Evolutionary conservation across 2,888 invertebrate species (phyloP), one percentile per base, ranked within the genome.

Genomic region (Glyphotaelius pellucidus): DNA sequence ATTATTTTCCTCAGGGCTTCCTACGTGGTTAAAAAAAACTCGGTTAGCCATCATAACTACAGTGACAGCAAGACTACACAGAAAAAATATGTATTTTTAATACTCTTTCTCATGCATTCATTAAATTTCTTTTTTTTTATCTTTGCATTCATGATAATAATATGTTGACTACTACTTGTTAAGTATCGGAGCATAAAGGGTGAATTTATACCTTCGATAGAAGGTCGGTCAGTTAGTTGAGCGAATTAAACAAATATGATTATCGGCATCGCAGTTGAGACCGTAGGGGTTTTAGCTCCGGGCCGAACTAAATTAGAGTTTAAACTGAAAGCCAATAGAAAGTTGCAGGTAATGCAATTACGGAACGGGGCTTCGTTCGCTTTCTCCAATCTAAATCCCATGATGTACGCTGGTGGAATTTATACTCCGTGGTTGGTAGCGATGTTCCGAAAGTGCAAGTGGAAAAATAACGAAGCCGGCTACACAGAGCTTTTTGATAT

Each of bases 281-380:
- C 67, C 47, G 87, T 14, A 4, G 90, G 87, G 86, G 90, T 87
- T 90, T 87, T 87, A 32, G 87, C 86, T 42, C 90, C 80, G 67
- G 81, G 85, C 85, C 89, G 83, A 91, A 90, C 91, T 80, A 83
- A 92, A 91, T 91, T 92, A 91, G 89, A 92, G 84, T 92, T 91
- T 92, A 89, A 90, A 90, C 89, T 91, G 92, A 89, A 79, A 90
- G 91, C 91, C 92, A 87, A 91, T 92, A 88, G 84, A 92, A 91
- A 92, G 92, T 90, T 92, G 84, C 89, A 85, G 89, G 47, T 92
- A 89, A 92, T 90, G 32, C 67, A 91, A 91, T 92, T 91, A 92
- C 79, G 32, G 86, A 25, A 30, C 86, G 67, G 35, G 32, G 67
- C 87, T 87, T 87, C 87, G 87, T 87, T 87, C 52, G 87, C 32